Conservation (phyloP, 2,113 vertebrate genomes). For the Andinoacara biseriatus region DNA sequence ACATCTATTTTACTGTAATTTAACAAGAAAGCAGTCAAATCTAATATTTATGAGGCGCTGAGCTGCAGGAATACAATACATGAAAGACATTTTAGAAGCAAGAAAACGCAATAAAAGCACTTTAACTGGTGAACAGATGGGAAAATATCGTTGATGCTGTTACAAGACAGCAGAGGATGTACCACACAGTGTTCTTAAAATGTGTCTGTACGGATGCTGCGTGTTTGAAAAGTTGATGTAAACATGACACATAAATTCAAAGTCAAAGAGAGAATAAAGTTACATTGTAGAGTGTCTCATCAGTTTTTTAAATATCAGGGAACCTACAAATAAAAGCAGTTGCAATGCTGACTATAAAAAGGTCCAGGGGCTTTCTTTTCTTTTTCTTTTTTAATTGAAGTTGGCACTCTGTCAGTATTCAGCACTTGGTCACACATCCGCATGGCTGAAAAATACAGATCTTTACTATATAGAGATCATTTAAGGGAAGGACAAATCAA, state of each 20-base stretch:
- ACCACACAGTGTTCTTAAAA: neutral
- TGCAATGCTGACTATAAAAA: neutral
- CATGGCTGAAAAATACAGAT: neutral
- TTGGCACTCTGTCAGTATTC: neutral
- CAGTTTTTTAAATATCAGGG: neutral
- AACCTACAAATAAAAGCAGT: neutral
- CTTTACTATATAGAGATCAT: neutral
- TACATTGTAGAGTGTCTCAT: neutral
- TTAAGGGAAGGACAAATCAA: neutral
- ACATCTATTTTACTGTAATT: neutral
- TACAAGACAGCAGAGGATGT: neutral
- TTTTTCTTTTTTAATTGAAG: neutral
- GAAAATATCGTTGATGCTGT: rapidly evolving
- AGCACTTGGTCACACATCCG: neutral
- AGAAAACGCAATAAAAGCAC: neutral
- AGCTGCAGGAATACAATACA: neutral
- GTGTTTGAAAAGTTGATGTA: neutral
- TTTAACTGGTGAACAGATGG: neutral
- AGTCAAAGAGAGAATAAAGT: neutral
- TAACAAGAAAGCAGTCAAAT: neutral
- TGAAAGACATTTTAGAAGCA: neutral
- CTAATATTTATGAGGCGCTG: neutral
- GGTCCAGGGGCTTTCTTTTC: neutral
- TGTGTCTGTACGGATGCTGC: neutral
- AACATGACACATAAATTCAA: neutral